Evolutionary conservation across 2,888 invertebrate genomes (phyloP).

Genomic region (Acrobasis suavella): DNA sequence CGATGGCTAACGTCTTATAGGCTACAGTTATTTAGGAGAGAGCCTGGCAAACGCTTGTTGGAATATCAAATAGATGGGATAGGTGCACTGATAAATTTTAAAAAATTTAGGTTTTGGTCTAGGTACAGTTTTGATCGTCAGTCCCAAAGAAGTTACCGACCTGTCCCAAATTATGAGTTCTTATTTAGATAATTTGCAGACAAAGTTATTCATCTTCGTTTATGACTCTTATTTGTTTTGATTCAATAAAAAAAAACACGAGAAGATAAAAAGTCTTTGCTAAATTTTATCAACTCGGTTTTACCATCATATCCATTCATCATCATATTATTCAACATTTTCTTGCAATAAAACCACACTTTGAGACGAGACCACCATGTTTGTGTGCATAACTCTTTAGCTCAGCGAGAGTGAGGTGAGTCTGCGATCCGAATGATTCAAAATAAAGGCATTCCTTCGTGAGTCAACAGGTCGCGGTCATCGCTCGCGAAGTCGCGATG

Average conservation of each 20-base stretch:
- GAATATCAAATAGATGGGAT: neutral
- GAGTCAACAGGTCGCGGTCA: constrained; percentile 56
- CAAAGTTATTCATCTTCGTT: too few relatives aligned
- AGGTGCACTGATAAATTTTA: neutral
- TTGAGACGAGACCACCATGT: neutral
- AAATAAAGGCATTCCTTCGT: constrained; percentile 59
- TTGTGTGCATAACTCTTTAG: constrained; percentile 8
- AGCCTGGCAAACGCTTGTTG: constrained; percentile 9
- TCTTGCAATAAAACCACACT: neutral
- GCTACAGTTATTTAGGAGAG: constrained; percentile 8
- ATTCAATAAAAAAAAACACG: too few relatives aligned
- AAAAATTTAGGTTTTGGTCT: neutral
- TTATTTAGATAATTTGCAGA: too few relatives aligned
- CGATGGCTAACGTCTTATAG: neutral
- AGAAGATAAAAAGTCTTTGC: too few relatives aligned
- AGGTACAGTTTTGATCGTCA: neutral
- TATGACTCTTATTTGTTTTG: too few relatives aligned
- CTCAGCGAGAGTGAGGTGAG: constrained; percentile 13
- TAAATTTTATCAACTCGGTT: too few relatives aligned
- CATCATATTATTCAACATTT: too few relatives aligned
- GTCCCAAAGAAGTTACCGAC: too few relatives aligned
- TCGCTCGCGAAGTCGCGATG: constrained; percentile 25
- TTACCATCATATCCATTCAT: neutral
- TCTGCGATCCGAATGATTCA: constrained; percentile 50
- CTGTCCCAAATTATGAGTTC: too few relatives aligned